Conservation (phyloP, 2,888 invertebrate species). For the Trissolcus japonicus region DNA sequence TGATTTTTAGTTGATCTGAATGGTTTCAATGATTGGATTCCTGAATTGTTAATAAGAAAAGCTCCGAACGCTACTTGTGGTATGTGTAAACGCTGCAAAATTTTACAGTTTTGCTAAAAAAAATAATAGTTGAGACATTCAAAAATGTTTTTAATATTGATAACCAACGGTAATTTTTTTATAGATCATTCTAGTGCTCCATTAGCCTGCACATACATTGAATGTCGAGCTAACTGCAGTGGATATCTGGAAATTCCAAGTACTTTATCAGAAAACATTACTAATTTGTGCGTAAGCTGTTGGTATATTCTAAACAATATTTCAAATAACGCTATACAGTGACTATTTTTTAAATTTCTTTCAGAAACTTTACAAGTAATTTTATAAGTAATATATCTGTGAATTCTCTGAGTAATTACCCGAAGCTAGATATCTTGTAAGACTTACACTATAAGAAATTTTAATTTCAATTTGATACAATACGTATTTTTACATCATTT, state of each 20-base stretch:
- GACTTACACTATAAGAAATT: constrained; percentile 4
- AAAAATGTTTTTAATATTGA: too few species aligned
- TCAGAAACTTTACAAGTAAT: constrained; percentile 36
- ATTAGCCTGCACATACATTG: constrained; percentile 61
- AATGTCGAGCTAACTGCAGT: constrained; percentile 63
- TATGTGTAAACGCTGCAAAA: background rate
- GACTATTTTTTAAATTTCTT: background rate
- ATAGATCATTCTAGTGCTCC: constrained; percentile 45
- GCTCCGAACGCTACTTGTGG: constrained; percentile 59
- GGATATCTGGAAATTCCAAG: constrained; percentile 66
- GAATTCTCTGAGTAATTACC: constrained; percentile 17
- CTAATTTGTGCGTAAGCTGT: constrained; percentile 66
- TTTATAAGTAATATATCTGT: constrained; percentile 18
- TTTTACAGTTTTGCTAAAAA: too few species aligned
- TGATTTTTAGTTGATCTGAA: constrained; percentile 66
- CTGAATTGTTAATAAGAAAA: constrained; percentile 49
- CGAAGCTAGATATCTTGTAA: constrained; percentile 32
- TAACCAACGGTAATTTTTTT: too few species aligned
- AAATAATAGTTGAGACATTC: too few species aligned
- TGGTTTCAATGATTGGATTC: constrained; percentile 66
- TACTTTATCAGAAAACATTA: constrained; percentile 65
- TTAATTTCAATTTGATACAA: background rate
- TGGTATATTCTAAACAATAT: background rate
- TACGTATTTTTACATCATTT: too few species aligned
- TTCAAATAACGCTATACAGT: background rate